Evolutionary conservation across 2,888 invertebrate genomes (phyloP), one percentile per base, ranked within the genome.

Genomic region (Lordiphosa andalusiaca): DNA sequence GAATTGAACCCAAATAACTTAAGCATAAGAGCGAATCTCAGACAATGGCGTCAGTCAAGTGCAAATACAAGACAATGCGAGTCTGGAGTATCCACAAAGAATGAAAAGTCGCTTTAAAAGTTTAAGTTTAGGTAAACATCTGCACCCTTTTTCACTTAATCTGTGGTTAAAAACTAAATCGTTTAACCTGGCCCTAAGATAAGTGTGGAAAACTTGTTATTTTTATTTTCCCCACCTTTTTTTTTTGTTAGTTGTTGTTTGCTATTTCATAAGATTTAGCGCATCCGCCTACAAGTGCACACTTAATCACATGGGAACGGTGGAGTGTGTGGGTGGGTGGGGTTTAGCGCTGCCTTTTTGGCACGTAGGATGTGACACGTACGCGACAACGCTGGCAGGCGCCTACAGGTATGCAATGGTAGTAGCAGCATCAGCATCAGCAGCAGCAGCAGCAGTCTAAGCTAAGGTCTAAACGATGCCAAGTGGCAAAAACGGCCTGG

Each of bases 391-490:
- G 39, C 36, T 35, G 33, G 21, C 38, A 5, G 39, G 47, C 41
- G 67, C 62, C 51, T 59, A 64, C 63, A 68, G 68, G 77, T 69
- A 54, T 42, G 54, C 54, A 55, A 55, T 33, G 60, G 48, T 57
- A 53, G 55, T 48, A 58, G 62, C 44, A 53, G 42, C 47, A 55
- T 57, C 56, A 62, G 19, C 19, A 19, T 2, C 59, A 40, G 42
- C 47, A 55, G 60, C 56, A 62, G 19, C 19, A 19, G 19, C 59
- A 40, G 42, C 25, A 7, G 30, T 7, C 30, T 30, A 9, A 30
- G 30, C 30, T 30, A 3, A 51, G 53, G 74, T 74, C 67, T 81
- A 80, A 80, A 81, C 84, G 78, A 69, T 78, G 78, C 77, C 78
- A 80, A 84, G 78, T 80, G 78, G 82, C 82, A 81, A 53, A 51